Base-by-base conservation (phyloP, 2,797 vertebrate species). In the Kryptopterus vitreolus region DNA sequence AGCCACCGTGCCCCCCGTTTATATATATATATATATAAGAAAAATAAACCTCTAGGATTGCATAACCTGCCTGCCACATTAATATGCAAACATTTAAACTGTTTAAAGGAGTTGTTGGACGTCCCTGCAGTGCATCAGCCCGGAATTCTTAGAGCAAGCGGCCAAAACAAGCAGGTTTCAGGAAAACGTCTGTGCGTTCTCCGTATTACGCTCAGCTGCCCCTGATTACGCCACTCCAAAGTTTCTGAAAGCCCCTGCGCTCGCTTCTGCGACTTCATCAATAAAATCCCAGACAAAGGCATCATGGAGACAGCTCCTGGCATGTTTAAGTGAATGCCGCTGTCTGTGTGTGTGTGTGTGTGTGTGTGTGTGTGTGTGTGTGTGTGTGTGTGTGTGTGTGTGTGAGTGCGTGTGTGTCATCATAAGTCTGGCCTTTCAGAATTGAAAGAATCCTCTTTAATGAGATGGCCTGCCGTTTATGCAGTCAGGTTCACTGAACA, bases 381-480 rank as follows among this genome's bases (percentile, higher is more conserved):
- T 77, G 66, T 71, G 65, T 81, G 50, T n/a, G 79, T 55, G 69
- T 55, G 58, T 57, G 69, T 38, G 26, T 38, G 61, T 59, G 62
- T 58, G 50, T 77, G 68, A 57, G 69, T 59, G 48, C 62, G 81
- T 68, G 24, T 84, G 79, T 78, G 58, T 62, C 26, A 13, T 15
- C 71, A 16, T 76, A 22, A 57, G 61, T 31, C 62, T 43, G 72
- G 15, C 31, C 63, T 76, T 86, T 86, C 88, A 88, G 87, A 89
- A 89, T 75, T 62, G 24, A 79, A 68, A 71, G 69, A 83, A 82
- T 81, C 78, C 50, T 74, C 81, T 88, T 89, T 90, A 91, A 92
- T 90, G 88, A 92, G 90, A 86, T 83, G 74, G 86, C 88, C 85
- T 87, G 85, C 83, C 85, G 85, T 87, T 90, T 87, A 88, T 76